Evolutionary conservation across 2,888 invertebrate genomes (phyloP), one percentile per base, ranked within the genome.

Genomic region (Sylvicola cinctus): DNA sequence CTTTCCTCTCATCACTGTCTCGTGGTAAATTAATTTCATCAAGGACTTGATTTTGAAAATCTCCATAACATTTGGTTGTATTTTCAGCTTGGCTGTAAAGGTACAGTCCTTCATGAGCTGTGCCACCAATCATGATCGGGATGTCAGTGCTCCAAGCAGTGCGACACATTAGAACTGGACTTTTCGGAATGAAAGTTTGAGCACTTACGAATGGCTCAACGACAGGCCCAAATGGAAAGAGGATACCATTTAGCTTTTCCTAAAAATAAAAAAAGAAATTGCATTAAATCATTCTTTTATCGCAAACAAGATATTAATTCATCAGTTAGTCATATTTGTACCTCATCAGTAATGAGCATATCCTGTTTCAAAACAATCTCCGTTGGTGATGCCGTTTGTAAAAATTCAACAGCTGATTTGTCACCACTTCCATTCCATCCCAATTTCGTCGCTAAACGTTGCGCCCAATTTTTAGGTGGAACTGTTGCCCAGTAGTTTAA

Each of bases 41-140:
- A 13, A 13, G 28, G 14, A 28, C 7, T 13, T 13, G n/a, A 13
- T 28, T 13, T 28, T 28, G 12, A 28, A n/a, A 28, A n/a, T 28
- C 14, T 4, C 28, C 28, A n/a, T 6, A 15, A 6, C 13, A 3
- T 30, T 30, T 30, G 4, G 13, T 12, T 7, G 13, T 14, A 28
- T 8, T 8, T 11, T 16, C 15, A 12, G 33, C 25, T 3, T 27
- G 14, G 3, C 10, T 26, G 39, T 54, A 54, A 41, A 49, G 46
- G 3, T 55, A 44, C 10, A 56, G 40, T 0, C 57, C 57, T 39
- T 58, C 58, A 30, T 51, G 50, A 3, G 55, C 54, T 32, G 52
- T 55, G 7, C 54, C 55, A 3, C 56, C 57, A 12, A 57, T 48
- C 3, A 57, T 42, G 39, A 59, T 33, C 7, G 56, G 56, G 3